These are phyloP conservation scores for Triops cancriformis DNA, from an alignment of 1,140 invertebrate species.

Conservation along the genomic window DNA sequence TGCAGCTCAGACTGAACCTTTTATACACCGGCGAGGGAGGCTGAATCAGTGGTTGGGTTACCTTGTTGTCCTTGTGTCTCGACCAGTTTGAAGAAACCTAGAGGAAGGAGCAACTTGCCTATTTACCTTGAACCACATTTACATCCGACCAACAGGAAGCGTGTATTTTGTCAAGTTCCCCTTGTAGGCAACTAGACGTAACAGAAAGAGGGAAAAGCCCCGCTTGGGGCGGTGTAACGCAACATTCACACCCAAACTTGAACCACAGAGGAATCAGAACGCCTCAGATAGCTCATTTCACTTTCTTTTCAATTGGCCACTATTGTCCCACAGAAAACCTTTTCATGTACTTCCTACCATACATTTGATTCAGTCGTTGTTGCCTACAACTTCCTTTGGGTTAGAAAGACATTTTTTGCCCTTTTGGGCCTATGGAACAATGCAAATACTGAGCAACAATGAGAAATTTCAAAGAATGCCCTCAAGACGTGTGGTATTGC, in stretches of 20 bases:
- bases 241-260: too few species aligned
- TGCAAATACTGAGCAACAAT: too few species aligned
- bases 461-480: not conserved
- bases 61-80: not conserved
- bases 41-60: not conserved
- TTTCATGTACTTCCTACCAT: not conserved
- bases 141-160: not conserved
- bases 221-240: not conserved
- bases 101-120: not conserved
- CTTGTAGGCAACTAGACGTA: not conserved
- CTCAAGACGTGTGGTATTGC: not conserved
- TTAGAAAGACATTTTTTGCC: too few species aligned
- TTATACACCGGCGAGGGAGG: not conserved
- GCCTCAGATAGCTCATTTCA: not conserved
- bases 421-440: too few species aligned
- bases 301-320: not conserved
- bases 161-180: not conserved
- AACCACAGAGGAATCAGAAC: not conserved
- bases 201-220: not conserved
- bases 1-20: not conserved
- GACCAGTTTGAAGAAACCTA: not conserved
- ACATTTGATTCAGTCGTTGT: too few species aligned
- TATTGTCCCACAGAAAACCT: not conserved
- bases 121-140: not conserved
- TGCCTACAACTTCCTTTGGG: too few species aligned